Base-by-base conservation (phyloP, 2,113 vertebrate genomes). In the Zosterops japonicus region DNA sequence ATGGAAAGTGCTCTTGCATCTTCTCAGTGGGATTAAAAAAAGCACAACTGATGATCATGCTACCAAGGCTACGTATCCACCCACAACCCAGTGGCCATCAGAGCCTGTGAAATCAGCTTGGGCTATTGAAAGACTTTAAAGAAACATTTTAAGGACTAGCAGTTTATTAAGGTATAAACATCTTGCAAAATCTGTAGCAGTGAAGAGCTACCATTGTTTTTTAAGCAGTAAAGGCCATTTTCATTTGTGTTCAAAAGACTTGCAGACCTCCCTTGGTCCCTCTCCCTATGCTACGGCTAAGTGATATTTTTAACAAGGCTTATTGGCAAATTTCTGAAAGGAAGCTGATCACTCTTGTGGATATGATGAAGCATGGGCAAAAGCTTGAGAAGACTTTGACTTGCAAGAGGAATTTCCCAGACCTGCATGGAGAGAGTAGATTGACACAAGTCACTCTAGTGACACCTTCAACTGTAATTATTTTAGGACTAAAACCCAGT, bases 361-460 rank as follows among this genome's bases (percentile, higher is more conserved):
- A 11, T 27, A 25, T 8, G 16, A 39, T 12, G 28, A 67, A 59
- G 41, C 35, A 63, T 14, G 5, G 36, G 21, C 14, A 83, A 29
- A 78, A 87, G 81, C 36, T 63, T 11, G 21, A 41, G 28, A 31
- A 4, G 6, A 14, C 28, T 72, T 42, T 24, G 4, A 19, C 14
- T 53, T 49, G 56, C 19, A 71, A 42, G n/a, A n/a, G 8, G 36
- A 53, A 15, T 29, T 68, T 53, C 49, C 72, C n/a, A 61, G 2
- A 90, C 49, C 96, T 97, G 90, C 31, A 44, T 5, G 18, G 47
- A 28, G 17, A 65, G 6, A 92, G 5, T 11, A 86, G 39, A 90
- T 9, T 21, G 25, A 41, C 33, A 57, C 80, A 16, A 70, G 52
- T 83, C 31, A 67, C 25, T 35, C 77, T 52, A 64, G 24, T 82